Evolutionary conservation across 2,888 invertebrate genomes (phyloP).

Genomic region (Allolobophora icterica): DNA sequence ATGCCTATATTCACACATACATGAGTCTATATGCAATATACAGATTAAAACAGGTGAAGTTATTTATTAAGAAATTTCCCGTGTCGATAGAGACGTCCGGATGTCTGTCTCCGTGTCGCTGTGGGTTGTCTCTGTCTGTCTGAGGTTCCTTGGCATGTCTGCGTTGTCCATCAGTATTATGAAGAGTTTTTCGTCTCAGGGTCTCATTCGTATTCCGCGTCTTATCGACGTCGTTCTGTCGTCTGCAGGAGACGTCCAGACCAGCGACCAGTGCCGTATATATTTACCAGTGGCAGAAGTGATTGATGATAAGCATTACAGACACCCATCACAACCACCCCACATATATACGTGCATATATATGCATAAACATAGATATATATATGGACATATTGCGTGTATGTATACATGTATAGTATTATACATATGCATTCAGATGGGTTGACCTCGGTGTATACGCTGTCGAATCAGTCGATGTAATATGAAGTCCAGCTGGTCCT

Average conservation of each 20-base stretch:
- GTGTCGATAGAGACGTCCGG: neutral
- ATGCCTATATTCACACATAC: neutral
- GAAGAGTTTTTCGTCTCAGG: neutral
- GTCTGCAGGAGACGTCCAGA: neutral
- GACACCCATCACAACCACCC: neutral
- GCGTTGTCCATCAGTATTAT: conserved; percentile 21
- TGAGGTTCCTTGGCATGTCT: neutral
- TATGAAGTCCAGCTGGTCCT: neutral
- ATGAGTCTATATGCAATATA: neutral
- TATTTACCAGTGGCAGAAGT: conserved; percentile 10
- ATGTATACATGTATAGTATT: neutral
- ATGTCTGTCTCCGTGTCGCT: conserved; percentile 22
- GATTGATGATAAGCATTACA: conserved; percentile 11
- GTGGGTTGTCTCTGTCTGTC: conserved; percentile 23
- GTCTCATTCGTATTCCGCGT: conserved; percentile 1
- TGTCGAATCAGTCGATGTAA: neutral
- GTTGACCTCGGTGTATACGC: neutral
- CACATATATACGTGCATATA: neutral
- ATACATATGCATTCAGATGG: neutral
- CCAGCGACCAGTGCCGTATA: neutral
- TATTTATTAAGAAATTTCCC: neutral
- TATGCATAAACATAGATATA: neutral
- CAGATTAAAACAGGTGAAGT: neutral
- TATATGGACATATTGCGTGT: neutral
- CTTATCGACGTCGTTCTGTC: neutral